Evolutionary conservation across 2,797 vertebrate genomes (phyloP), one percentile per base, ranked within the genome.

Genomic region (Hephaestus fuliginosus): DNA sequence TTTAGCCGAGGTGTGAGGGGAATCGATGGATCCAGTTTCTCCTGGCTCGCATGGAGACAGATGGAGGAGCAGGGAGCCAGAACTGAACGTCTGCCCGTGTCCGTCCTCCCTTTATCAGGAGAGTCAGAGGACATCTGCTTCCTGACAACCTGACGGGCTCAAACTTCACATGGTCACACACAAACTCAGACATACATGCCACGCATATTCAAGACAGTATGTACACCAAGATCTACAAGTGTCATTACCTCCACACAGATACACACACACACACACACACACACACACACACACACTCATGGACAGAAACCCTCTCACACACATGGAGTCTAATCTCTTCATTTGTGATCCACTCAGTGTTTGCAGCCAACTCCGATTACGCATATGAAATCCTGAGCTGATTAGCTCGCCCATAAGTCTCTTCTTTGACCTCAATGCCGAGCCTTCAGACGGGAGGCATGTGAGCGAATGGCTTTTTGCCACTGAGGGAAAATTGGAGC

Each of bases 391-490:
- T 83, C 85, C 86, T 80, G 82, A 89, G 86, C 87, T 84, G 76
- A 93, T 92, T 85, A 89, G 71, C 83, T 88, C 68, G 60, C 76
- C 76, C 78, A 2, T 80, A 85, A 90, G 76, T 86, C 86, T 82
- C 75, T 56, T 81, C 86, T 86, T 70, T 83, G 84, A 91, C 89
- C 88, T 89, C 44, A 22, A 43, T 4, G 10, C 56, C 4, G 1
- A 78, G 76, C 57, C 63, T 49, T 82, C 66, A 76, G 76, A 65
- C 62, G 12, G 39, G 68, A 83, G 79, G 71, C 81, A 55, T 81
- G 85, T 87, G 86, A 89, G 68, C 7, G 43, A 52, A 76, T 12
- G 68, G 78, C 66, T 43, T n/a, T 55, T 28, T 17, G 48, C 74
- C 88, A 86, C 43, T 69, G 25, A 52, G 52, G 13, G 44, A 81